Conservation (phyloP, 2,113 vertebrate species). For the Anguilla japonica region DNA sequence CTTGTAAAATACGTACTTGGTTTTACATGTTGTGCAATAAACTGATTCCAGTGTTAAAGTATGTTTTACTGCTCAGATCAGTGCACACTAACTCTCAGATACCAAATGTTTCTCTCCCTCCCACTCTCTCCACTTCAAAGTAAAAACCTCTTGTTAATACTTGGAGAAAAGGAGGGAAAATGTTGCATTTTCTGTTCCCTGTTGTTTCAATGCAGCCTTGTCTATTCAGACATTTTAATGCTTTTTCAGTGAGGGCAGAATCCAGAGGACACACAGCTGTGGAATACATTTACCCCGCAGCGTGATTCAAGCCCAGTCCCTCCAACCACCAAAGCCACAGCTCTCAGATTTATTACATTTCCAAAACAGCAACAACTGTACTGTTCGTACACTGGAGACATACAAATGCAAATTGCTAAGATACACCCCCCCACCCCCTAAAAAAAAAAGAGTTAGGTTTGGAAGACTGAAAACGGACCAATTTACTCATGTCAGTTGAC, state of each 20-base stretch:
- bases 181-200: not conserved
- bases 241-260: not conserved
- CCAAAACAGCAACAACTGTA: slow-evolving; percentile 30
- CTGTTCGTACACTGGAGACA: slow-evolving; percentile 21
- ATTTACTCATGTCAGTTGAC: slow-evolving; percentile 18
- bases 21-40: too few relatives aligned
- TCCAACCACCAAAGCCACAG: slow-evolving; percentile 1
- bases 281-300: slow-evolving; percentile 8
- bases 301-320: slow-evolving; percentile 6
- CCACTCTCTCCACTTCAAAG: not conserved
- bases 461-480: slow-evolving; percentile 1
- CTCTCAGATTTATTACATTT: slow-evolving; percentile 40
- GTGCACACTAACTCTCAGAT: too few relatives aligned
- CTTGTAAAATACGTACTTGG: too few relatives aligned
- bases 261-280: slow-evolving; percentile 14
- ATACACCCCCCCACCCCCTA: not conserved
- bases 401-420: slow-evolving; percentile 32
- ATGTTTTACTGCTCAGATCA: too few relatives aligned
- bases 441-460: slow-evolving; percentile 8
- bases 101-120: too few relatives aligned
- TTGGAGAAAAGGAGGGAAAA: not conserved
- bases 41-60: too few relatives aligned
- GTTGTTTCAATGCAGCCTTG: not conserved
- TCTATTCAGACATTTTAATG: not conserved
- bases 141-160: not conserved